phyloP scores from a whole-genome alignment of 1,140 invertebrate genomes.

The Chymomyza costata region DNA sequence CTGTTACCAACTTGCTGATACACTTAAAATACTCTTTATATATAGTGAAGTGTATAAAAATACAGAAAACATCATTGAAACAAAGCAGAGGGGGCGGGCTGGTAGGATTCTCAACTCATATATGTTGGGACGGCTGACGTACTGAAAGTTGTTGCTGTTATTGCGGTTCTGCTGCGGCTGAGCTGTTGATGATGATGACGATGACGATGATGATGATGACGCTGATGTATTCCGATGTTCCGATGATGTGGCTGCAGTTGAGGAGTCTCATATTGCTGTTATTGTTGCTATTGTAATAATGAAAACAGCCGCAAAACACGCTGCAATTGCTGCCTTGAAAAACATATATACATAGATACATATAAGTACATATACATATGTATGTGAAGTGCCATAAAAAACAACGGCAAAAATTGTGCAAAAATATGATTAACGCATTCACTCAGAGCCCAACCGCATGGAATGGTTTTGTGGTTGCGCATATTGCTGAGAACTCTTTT shows the following conservation, averaged over 20 bases:
- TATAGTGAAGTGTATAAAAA: no score
- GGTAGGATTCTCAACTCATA: neutral
- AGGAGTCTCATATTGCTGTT: neutral
- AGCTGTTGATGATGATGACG: conserved; percentile 21
- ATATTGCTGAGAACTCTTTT: no score
- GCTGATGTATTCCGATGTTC: conserved; percentile 18
- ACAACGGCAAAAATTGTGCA: no score
- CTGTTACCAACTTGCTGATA: no score
- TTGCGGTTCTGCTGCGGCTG: conserved; percentile 23
- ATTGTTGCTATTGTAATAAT: conserved; percentile 5
- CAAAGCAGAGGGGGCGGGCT: conserved; percentile 18
- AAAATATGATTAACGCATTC: no score
- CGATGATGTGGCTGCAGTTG: no score
- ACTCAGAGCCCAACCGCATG: no score
- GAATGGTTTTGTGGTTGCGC: no score
- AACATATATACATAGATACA: conserved; percentile 3
- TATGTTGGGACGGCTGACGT: conserved; percentile 30
- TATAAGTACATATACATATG: no score
- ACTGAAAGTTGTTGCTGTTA: conserved; percentile 27
- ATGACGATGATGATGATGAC: conserved; percentile 22
- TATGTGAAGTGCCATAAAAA: no score
- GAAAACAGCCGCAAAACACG: conserved; percentile 13
- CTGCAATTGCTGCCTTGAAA: neutral
- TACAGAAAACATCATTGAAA: conserved; percentile 12
- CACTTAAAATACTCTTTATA: no score